Base-by-base conservation (phyloP, 2,888 invertebrate genomes). In the Carabus problematicus region DNA sequence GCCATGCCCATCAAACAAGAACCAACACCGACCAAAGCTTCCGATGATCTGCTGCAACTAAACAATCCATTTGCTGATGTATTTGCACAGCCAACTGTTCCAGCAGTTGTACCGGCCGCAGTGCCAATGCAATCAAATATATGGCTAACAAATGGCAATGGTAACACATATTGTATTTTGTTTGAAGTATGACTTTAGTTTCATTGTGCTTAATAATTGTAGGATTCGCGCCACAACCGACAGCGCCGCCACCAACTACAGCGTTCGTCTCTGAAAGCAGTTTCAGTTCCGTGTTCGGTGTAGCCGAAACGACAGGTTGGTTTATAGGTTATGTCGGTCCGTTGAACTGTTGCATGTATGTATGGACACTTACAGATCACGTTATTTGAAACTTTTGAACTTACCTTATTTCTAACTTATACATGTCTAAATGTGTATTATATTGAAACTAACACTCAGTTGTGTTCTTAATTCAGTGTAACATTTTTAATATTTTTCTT, bases 61-160 rank as follows among this genome's bases (percentile, higher is more conserved):
- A 92, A 93, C 54, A 97, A 97, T 85, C 97, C 97, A 8, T 97
- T 97, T 80, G 92, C 94, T 43, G 93, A 94, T 77, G 91, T 77
- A n/a, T 78, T 79, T 72, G 64, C 73, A 7, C 72, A 73, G 12
- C 75, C 74, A n/a, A 74, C 75, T 18, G 75, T 75, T 41, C 72
- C 79, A 8, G 74, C 77, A 41, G 78, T 79, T 54, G 74, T 77
- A 40, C 29, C 29, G 6, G 62, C 71, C 41, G 56, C 70, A 40
- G 71, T 72, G 52, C 74, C 76, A 74, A 71, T 77, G 75, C 78
- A 83, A 77, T 77, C 78, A 71, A 83, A 82, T 74, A 81, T 84
- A 76, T 86, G 87, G 87, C 82, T 85, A 78, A 82, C 85, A 70
- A 88, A 88, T 78, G 83, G 83, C 78, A 84, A 77, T 78, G 83